Conservation (phyloP, 2,888 invertebrate species). For the Microplitis deprimator region DNA sequence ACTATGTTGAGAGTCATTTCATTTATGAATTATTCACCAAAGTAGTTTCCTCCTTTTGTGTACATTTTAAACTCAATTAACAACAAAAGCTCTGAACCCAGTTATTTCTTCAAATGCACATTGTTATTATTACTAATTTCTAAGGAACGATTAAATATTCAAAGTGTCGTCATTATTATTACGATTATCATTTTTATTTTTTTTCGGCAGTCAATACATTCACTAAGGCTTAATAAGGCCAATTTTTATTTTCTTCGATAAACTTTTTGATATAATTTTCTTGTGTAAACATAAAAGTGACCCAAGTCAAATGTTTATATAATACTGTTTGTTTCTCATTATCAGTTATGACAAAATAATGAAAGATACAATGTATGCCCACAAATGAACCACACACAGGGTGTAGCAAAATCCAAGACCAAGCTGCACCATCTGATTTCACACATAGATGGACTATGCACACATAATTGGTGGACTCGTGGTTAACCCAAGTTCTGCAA, state of each 20-base stretch:
- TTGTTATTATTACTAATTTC: too few relatives aligned
- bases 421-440: neutral
- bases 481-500: slow-evolving; percentile 4
- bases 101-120: neutral
- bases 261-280: too few relatives aligned
- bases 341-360: too few relatives aligned
- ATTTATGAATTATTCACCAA: slow-evolving; percentile 31
- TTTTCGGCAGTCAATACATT: too few relatives aligned
- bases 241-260: too few relatives aligned
- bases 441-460: slow-evolving; percentile 7
- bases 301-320: too few relatives aligned
- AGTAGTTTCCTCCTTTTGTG: slow-evolving; percentile 15
- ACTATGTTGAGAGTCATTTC: slow-evolving; percentile 6
- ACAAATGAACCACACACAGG: neutral
- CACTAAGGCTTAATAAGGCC: too few relatives aligned
- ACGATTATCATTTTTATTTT: too few relatives aligned
- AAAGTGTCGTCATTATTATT: too few relatives aligned
- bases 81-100: neutral
- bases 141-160: too few relatives aligned
- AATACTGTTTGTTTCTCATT: too few relatives aligned
- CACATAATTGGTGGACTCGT: slow-evolving; percentile 27
- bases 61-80: slow-evolving; percentile 10
- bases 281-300: too few relatives aligned
- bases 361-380: neutral
- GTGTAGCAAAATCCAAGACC: neutral